phyloP scores from a whole-genome alignment of 1,140 invertebrate species.

The Magallana gigas region DNA sequence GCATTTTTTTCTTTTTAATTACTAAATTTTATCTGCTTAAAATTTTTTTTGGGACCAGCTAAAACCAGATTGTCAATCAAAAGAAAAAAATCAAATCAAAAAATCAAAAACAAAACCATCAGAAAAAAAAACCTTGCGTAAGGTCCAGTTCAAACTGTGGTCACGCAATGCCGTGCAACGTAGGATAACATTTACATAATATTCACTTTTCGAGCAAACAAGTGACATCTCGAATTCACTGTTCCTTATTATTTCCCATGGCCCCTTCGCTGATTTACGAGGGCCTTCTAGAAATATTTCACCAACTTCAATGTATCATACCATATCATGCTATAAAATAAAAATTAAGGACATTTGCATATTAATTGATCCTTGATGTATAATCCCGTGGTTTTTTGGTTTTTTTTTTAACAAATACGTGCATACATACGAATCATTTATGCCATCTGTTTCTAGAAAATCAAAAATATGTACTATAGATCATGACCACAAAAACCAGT shows the following conservation, averaged over 20 bases:
- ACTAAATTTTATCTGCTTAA: too few species aligned
- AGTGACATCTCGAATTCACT: neutral
- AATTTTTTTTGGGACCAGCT: too few species aligned
- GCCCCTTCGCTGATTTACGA: conserved; percentile 12
- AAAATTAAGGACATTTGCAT: conserved; percentile 1
- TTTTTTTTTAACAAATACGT: conserved; percentile 6
- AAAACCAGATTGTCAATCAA: too few species aligned
- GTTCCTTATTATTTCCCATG: neutral
- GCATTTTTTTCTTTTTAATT: too few species aligned
- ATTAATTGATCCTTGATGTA: conserved; percentile 17
- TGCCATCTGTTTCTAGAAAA: neutral
- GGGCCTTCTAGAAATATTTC: neutral
- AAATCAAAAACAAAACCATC: too few species aligned
- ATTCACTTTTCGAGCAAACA: conserved; percentile 4
- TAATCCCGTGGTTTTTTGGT: neutral
- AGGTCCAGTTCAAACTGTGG: neutral
- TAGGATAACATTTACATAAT: neutral
- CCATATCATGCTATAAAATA: neutral
- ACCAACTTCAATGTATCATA: conserved; percentile 6
- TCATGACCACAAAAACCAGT: too few species aligned
- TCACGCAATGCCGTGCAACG: neutral
- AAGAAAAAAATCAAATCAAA: too few species aligned
- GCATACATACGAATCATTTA: neutral
- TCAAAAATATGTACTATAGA: neutral
- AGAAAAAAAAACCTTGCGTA: too few species aligned